These are phyloP conservation scores for Trichopoda pennipes DNA, from an alignment of 2,888 invertebrate genomes.

Conservation along the genomic window DNA sequence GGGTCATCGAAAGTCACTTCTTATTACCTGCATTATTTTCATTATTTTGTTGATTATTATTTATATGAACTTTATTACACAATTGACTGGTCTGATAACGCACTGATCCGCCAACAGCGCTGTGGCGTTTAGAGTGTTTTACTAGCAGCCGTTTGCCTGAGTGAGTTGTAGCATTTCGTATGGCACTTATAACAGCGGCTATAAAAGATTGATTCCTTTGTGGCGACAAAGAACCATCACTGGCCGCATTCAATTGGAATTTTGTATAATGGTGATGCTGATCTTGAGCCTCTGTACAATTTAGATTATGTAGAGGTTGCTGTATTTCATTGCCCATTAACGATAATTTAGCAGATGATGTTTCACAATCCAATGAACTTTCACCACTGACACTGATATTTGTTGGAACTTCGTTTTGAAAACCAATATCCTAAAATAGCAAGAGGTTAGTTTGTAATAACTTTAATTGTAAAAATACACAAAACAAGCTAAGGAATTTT, in stretches of 20 bases:
- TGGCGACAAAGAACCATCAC: conserved; percentile 82
- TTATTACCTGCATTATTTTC: conserved; percentile 65
- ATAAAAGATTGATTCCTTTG: conserved; percentile 86
- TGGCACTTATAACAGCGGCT: conserved; percentile 87
- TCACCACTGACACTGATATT: conserved; percentile 88
- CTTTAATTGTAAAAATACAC: neutral
- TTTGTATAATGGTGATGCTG: conserved; percentile 55
- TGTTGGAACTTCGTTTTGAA: conserved; percentile 89
- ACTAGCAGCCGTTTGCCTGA: conserved; percentile 79
- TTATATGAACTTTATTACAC: conserved; percentile 32
- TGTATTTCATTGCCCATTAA: conserved; percentile 75
- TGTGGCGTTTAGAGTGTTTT: conserved; percentile 74
- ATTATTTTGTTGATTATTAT: conserved; percentile 48
- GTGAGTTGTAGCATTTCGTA: conserved; percentile 83
- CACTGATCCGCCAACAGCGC: conserved; percentile 74
- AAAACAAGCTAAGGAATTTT: conserved; percentile 54
- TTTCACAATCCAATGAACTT: conserved; percentile 59
- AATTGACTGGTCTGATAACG: conserved; percentile 70
- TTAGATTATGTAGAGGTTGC: conserved; percentile 50
- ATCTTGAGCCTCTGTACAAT: conserved; percentile 56
- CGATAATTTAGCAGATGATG: conserved; percentile 81
- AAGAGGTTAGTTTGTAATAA: conserved; percentile 15
- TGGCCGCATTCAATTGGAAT: conserved; percentile 73
- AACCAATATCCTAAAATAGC: conserved; percentile 85
- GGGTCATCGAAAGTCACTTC: neutral